Conservation (phyloP, 2,113 vertebrate species). For the Lucifuga dentata region DNA sequence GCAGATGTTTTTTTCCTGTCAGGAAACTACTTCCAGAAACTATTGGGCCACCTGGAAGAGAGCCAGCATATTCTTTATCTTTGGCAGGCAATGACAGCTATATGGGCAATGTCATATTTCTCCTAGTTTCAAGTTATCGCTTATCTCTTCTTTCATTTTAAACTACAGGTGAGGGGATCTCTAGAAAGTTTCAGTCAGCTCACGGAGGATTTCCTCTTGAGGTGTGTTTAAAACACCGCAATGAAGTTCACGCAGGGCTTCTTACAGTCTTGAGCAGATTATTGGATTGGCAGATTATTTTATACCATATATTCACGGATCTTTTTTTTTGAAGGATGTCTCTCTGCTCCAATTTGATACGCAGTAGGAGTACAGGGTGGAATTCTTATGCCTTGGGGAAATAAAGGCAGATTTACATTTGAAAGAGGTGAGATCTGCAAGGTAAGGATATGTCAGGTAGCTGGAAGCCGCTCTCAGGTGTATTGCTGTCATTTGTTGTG, state of each 20-base stretch:
- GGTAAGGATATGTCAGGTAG: slow-evolving; percentile 57
- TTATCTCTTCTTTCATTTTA: slow-evolving; percentile 26
- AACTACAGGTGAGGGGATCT: neutral
- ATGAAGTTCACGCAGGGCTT: slow-evolving; percentile 17
- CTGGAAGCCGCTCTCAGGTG: slow-evolving; percentile 51
- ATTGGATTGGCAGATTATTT: slow-evolving; percentile 34
- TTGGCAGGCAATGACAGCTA: slow-evolving; percentile 23
- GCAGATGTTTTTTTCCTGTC: slow-evolving; percentile 2
- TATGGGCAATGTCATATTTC: slow-evolving; percentile 17
- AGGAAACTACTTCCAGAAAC: slow-evolving; percentile 24
- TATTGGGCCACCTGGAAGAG: slow-evolving; percentile 12
- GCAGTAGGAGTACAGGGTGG: slow-evolving; percentile 24
- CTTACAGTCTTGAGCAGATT: slow-evolving; percentile 6
- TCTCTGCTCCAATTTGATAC: slow-evolving; percentile 33
- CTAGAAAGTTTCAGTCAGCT: slow-evolving; percentile 2
- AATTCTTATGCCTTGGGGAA: slow-evolving; percentile 44
- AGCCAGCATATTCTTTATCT: slow-evolving; percentile 5
- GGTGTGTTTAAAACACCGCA: neutral
- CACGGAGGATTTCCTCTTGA: neutral
- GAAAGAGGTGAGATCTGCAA: slow-evolving; percentile 58
- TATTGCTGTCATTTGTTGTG: slow-evolving; percentile 61
- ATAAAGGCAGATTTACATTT: slow-evolving; percentile 66
- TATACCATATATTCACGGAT: slow-evolving; percentile 18
- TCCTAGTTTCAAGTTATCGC: slow-evolving; percentile 21
- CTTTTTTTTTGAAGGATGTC: slow-evolving; percentile 23